Evolutionary conservation across 2,888 invertebrate genomes (phyloP).

Genomic region (Chloroclysta siterata): DNA sequence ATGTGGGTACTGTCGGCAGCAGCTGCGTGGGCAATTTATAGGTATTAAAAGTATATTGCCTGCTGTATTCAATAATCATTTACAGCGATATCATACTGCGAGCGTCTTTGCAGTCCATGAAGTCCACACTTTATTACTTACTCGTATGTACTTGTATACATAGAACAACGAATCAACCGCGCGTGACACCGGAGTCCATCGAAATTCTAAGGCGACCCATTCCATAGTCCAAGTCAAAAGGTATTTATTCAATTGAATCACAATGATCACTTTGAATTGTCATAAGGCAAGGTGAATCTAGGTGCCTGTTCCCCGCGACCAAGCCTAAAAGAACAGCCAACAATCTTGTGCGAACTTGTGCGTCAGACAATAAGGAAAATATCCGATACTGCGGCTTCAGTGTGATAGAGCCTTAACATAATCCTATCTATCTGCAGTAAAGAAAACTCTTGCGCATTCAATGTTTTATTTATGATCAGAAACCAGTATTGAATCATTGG

Average conservation of each 20-base stretch:
- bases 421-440: background rate
- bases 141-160: too few relatives aligned
- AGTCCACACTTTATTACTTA: too few relatives aligned
- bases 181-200: too few relatives aligned
- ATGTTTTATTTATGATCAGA: background rate
- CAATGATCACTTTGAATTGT: too few relatives aligned
- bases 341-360: too few relatives aligned
- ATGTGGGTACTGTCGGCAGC: constrained; percentile 43
- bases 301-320: too few relatives aligned
- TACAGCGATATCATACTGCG: constrained; percentile 1
- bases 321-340: too few relatives aligned
- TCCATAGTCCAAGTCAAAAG: too few relatives aligned
- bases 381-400: background rate
- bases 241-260: too few relatives aligned
- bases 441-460: background rate
- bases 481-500: background rate
- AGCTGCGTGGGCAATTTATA: constrained; percentile 45
- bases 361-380: background rate
- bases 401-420: background rate
- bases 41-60: constrained; percentile 24
- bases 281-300: too few relatives aligned
- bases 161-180: too few relatives aligned
- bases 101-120: background rate
- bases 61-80: constrained; percentile 11
- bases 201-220: too few relatives aligned